Evolutionary conservation across 2,113 vertebrate species (phyloP).

Genomic region (Cinclus cinclus): DNA sequence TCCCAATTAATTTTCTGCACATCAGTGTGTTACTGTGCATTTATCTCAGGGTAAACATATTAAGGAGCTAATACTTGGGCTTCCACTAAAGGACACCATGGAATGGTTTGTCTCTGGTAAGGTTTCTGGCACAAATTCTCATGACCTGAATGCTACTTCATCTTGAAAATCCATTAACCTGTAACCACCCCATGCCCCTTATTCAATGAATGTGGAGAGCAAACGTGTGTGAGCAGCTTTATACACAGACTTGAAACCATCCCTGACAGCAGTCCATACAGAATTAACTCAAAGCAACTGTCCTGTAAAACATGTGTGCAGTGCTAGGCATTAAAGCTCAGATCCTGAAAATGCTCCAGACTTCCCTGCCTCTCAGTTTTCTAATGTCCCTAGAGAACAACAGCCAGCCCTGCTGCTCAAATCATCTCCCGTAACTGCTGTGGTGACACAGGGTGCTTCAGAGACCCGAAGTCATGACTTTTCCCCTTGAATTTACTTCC

Average conservation of each 20-base stretch:
- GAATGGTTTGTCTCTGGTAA: constrained; percentile 15
- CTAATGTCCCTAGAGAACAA: neutral
- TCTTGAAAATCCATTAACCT: constrained; percentile 60
- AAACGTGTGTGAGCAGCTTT: constrained; percentile 41
- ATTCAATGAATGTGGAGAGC: neutral
- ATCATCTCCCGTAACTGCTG: neutral
- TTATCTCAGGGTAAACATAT: constrained; percentile 38
- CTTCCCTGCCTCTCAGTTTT: neutral
- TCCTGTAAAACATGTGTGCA: constrained; percentile 1
- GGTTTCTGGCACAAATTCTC: constrained; percentile 30
- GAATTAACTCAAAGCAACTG: constrained; percentile 51
- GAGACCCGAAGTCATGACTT: neutral
- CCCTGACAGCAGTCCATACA: constrained; percentile 14
- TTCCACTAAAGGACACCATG: neutral
- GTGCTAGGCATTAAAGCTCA: neutral
- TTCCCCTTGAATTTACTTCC: neutral
- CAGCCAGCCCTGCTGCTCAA: neutral
- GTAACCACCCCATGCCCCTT: neutral
- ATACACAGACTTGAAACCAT: constrained; percentile 1
- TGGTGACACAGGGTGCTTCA: neutral
- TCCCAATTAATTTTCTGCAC: neutral
- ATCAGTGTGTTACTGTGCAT: neutral
- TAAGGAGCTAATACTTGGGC: neutral
- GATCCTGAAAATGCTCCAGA: neutral
- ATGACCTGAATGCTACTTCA: constrained; percentile 15